Conservation (phyloP, 2,797 vertebrate species). For the Glossophaga mutica region DNA sequence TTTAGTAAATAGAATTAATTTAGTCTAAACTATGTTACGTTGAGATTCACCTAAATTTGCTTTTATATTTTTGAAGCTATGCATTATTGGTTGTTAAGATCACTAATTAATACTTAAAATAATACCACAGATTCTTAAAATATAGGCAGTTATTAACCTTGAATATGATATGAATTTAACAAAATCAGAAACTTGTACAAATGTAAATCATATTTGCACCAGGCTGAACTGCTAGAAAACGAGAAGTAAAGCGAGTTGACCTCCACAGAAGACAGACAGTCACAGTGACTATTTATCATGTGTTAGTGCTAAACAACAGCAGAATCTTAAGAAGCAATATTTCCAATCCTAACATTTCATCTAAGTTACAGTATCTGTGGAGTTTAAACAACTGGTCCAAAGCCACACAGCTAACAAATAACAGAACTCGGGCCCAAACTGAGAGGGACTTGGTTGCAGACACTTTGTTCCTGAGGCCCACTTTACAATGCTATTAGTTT, state of each 20-base stretch:
- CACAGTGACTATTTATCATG: neutral
- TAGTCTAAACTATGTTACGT: neutral
- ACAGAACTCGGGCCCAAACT: neutral
- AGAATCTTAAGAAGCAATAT: neutral
- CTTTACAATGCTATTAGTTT: neutral
- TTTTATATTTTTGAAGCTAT: neutral
- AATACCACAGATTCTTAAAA: neutral
- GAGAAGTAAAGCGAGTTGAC: neutral
- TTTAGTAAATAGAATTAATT: constrained; percentile 25
- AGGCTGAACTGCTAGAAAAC: neutral
- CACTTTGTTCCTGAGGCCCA: neutral
- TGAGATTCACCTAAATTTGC: neutral
- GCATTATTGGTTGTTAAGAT: neutral
- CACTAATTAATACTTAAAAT: neutral
- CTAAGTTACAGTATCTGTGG: neutral
- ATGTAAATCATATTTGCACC: neutral
- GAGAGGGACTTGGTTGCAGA: neutral
- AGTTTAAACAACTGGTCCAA: neutral
- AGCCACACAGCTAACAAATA: neutral
- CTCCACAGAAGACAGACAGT: neutral
- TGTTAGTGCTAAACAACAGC: neutral
- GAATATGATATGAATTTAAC: neutral
- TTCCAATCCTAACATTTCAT: neutral
- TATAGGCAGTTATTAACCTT: neutral
- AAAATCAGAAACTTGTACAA: neutral